phyloP scores from a whole-genome alignment of 2,797 vertebrate species.

The Onychomys leucogaster region DNA sequence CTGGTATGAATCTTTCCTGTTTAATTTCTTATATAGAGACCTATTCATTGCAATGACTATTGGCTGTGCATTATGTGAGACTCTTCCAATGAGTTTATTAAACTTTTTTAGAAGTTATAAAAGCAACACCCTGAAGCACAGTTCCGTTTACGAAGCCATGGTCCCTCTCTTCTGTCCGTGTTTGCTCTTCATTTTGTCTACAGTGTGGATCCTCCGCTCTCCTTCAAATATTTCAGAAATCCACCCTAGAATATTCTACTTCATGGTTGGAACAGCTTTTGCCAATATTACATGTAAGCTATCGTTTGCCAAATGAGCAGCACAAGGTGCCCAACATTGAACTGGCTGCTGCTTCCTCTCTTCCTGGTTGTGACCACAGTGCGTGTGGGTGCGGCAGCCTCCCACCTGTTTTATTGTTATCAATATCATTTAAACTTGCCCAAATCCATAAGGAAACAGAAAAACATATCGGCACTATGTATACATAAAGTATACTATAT shows the following conservation, averaged over 20 bases:
- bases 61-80: no score
- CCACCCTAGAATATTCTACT: conserved; percentile 95
- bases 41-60: conserved; percentile 97
- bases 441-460: background rate
- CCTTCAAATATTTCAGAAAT: conserved; percentile 92
- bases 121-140: conserved; percentile 94
- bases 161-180: conserved; percentile 95
- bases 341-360: no score
- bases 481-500: background rate
- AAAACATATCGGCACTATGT: background rate
- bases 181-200: conserved; percentile 94
- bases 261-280: conserved; percentile 98
- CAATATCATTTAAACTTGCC: background rate
- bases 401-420: no score
- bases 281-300: conserved; percentile 98
- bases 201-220: conserved; percentile 92
- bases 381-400: no score
- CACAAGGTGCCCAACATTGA: no score
- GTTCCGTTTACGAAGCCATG: conserved; percentile 93
- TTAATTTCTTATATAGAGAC: conserved; percentile 96
- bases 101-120: conserved; percentile 93
- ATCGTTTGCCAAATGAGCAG: no score
- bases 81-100: no score
- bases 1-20: conserved; percentile 95
- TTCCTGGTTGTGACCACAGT: no score